A percentile compares a stretch with the other conserved stretches of the same genome.
Evolutionary conservation across 2,888 invertebrate genomes (phyloP).

Genomic region (Trichopoda pennipes): DNA sequence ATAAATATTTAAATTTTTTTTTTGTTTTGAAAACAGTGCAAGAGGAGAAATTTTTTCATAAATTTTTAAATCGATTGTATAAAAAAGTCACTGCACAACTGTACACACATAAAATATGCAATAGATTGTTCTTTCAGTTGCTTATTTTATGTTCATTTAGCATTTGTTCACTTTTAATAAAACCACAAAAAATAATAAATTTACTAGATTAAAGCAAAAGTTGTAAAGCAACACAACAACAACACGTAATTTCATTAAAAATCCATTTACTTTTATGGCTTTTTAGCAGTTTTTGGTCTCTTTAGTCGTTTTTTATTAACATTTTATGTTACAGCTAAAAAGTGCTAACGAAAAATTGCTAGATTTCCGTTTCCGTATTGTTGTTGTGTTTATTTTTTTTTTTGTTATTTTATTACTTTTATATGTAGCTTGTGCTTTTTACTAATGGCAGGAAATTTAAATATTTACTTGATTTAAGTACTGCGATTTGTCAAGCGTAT

Average conservation of each 20-base stretch:
- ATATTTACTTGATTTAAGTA: slow-evolving; percentile 27
- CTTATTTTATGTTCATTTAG: neutral
- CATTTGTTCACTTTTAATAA: neutral
- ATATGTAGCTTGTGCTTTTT: neutral
- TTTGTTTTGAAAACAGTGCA: neutral
- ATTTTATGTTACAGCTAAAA: neutral
- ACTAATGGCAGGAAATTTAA: slow-evolving; percentile 4
- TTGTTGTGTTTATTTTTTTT: neutral
- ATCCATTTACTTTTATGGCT: slow-evolving; percentile 25
- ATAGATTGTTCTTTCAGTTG: slow-evolving; percentile 18
- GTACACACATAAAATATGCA: neutral
- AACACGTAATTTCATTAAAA: slow-evolving; percentile 63
- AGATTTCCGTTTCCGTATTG: slow-evolving; percentile 33
- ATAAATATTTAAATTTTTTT: neutral
- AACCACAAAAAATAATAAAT: slow-evolving; percentile 31
- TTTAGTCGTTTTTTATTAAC: neutral
- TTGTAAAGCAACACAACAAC: slow-evolving; percentile 26
- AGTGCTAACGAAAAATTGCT: slow-evolving; percentile 36
- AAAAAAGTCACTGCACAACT: neutral
- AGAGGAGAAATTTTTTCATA: neutral
- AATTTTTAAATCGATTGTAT: slow-evolving; percentile 21
- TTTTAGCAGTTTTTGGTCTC: neutral
- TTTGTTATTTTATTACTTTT: neutral
- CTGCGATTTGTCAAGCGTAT: neutral
- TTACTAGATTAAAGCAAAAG: slow-evolving; percentile 11